Base-by-base conservation (phyloP, 2,797 vertebrate genomes). In the Sebastes melanostomus region DNA sequence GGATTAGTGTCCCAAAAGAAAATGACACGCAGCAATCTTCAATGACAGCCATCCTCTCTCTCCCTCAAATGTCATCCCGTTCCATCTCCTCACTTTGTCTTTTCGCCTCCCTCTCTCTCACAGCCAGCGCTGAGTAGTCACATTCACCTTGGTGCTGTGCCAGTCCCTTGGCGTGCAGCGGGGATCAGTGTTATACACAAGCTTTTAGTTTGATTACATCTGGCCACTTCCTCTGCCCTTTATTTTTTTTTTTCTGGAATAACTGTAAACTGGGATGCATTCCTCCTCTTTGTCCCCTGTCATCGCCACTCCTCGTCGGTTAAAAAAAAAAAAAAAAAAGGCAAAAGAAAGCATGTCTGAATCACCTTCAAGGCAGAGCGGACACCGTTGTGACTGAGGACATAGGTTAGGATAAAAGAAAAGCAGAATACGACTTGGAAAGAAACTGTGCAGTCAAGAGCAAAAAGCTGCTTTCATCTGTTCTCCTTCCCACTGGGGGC, bases 161-260 rank as follows among this genome's bases (percentile, higher is more conserved):
- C 91, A 93, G 88, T 90, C 63, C 50, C 74, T 88, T 89, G 86
- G 88, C 72, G 46, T 83, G 77, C 80, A 71, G 86, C 74, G 56
- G 73, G 67, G 75, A 60, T 84, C 86, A 75, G 82, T 89, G 81
- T 91, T 91, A 88, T 88, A 87, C 86, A 89, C 86, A 82, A 86
- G 94, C 95, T 96, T 95, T 96, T 96, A 96, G 93, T 89, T 89
- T 95, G 94, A 96, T 96, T 96, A 92, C 91, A 87, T 93, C 80
- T 82, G 92, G 82, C 88, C 73, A 77, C 84, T 88, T 92, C 80
- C 86, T 80, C 79, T 89, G 85, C 91, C 86, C 75, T 86, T 80
- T 84, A 67, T 78, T 89, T 16, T 16, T 86, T 78, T 46, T 66
- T 83, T 82, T 79, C 78, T 75, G 78, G 81, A 86, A 86, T 84